Base-by-base conservation (phyloP, 1,140 invertebrate species). In the Anastrepha ludens region DNA sequence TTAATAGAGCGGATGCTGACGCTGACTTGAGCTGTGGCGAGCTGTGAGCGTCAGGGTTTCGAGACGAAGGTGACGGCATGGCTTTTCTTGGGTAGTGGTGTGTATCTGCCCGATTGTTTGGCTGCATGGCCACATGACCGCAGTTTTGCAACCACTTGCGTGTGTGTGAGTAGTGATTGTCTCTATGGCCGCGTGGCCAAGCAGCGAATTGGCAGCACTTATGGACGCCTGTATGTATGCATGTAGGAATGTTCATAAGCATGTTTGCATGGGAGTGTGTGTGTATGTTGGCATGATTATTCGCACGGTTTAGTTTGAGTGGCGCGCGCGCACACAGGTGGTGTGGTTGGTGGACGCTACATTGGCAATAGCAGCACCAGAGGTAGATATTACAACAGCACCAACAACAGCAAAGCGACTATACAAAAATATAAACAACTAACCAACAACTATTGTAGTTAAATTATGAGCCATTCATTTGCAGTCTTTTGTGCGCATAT, bases 391-490 rank as follows among this genome's bases (percentile, higher is more conserved):
- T 29, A 29, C 29, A 29, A 29, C 29, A 47, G 44, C 70, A 74
- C 44, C 70, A 74, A 74, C 70, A 74, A 50, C 17, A 74, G 47
- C 15, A 17, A 74, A 39, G 1, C 7, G 65, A 20, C 29, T 29
- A 41, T 41, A 3, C n/a, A 41, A 64, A 64, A 29, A 29, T 29
- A 29, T 29, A 29, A 64, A 64, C 9, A 64, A 13, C 5, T 17
- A 64, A 20, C 6, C 39, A 67, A 3, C 67, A 74, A 74, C 67
- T 81, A 55, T 29, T 55, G 47, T 29, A 55, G n/a, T 20, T 50
- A 81, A 81, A 55, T 81, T 81, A 81, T 81, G 74, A 29, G 74
- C 47, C 74, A 81, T 81, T 81, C 74, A 81, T 55, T 11, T 81
- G 74, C 20, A 17, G 47, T 20, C 74, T 81, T 81, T 4, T 29